Conservation (phyloP, 2,888 invertebrate genomes). For the Yponomeuta evonymella region DNA sequence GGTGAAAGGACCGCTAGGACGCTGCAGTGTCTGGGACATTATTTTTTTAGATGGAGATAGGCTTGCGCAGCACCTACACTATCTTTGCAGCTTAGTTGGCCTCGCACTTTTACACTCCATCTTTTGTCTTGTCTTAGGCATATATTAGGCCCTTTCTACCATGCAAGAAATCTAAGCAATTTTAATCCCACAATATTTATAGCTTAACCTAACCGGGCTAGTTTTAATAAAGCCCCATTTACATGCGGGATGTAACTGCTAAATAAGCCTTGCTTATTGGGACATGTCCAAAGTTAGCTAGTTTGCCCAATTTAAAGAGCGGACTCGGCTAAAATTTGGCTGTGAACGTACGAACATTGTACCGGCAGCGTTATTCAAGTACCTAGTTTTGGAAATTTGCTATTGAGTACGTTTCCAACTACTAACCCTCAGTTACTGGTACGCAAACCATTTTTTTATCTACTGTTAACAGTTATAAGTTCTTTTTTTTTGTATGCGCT, state of each 20-base stretch:
- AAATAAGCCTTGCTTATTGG: slow-evolving; percentile 14
- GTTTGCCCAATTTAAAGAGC: slow-evolving; percentile 22
- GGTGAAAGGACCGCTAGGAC: no score
- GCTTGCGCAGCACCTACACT: no score
- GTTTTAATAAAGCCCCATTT: slow-evolving; percentile 7
- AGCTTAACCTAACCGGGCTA: background rate
- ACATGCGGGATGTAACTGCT: slow-evolving; percentile 1
- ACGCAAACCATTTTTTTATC: no score
- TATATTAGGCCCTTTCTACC: no score
- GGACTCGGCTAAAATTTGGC: slow-evolving; percentile 19
- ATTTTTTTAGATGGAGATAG: no score
- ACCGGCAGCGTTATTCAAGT: background rate
- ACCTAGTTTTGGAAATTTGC: background rate
- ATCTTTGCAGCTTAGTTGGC: no score
- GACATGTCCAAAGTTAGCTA: slow-evolving; percentile 20
- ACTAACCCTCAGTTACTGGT: background rate
- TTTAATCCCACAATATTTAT: background rate
- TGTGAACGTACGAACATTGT: slow-evolving; percentile 3
- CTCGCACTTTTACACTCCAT: no score
- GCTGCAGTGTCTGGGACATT: no score
- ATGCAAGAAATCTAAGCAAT: no score
- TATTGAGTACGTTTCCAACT: background rate
- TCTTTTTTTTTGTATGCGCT: no score
- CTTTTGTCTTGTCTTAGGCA: no score
- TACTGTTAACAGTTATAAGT: no score